Percentiles rank a stretch among this genome's conserved stretches.
Conservation (phyloP, 1,140 invertebrate genomes). For the Leptonema lineaticorne region DNA sequence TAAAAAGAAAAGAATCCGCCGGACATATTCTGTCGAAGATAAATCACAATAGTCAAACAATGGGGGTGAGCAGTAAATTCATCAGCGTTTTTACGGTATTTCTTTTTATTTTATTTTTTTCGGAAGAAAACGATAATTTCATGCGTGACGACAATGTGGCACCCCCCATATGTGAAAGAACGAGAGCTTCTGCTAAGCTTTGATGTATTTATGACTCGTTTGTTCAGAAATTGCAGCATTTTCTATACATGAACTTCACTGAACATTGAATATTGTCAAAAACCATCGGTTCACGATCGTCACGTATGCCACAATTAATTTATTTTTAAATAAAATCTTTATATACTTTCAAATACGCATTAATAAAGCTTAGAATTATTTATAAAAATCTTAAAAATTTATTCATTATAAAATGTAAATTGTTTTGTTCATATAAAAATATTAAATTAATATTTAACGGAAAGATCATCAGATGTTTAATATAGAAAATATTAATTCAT, state of each 20-base stretch:
- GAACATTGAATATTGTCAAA: neutral
- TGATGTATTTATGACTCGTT: constrained; percentile 36
- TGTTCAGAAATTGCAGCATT: constrained; percentile 36
- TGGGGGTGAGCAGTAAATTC: constrained; percentile 33
- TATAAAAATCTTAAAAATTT: too few relatives aligned
- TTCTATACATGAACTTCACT: neutral
- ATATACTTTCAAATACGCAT: too few relatives aligned
- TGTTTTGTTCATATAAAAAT: too few relatives aligned
- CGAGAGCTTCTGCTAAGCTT: constrained; percentile 12
- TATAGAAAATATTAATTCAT: too few relatives aligned
- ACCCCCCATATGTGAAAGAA: neutral
- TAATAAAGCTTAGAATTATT: too few relatives aligned
- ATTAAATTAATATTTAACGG: too few relatives aligned
- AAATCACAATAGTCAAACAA: constrained; percentile 34
- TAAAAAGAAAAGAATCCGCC: neutral
- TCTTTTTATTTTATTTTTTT: too few relatives aligned
- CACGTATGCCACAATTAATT: too few relatives aligned
- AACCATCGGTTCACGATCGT: neutral
- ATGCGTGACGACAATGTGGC: constrained; percentile 32
- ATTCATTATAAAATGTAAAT: too few relatives aligned
- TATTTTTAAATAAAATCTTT: too few relatives aligned
- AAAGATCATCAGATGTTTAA: too few relatives aligned
- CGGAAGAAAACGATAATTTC: constrained; percentile 26
- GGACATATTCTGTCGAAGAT: neutral
- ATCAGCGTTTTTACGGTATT: constrained; percentile 38